Conservation (phyloP, 1,140 invertebrate genomes). For the Drosophila insularis region DNA sequence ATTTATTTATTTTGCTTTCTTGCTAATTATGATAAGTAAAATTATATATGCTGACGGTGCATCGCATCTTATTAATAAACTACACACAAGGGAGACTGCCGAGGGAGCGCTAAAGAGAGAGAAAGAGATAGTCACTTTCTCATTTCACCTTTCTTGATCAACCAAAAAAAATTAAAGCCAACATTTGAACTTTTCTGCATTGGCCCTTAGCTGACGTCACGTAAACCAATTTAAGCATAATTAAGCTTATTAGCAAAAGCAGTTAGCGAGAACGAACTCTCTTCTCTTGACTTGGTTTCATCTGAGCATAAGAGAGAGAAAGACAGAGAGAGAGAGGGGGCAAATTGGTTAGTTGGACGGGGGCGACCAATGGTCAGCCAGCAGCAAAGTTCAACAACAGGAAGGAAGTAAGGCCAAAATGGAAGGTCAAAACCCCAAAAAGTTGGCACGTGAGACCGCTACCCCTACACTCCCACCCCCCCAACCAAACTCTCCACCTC, state of each 20-base stretch:
- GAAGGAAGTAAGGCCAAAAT: background rate
- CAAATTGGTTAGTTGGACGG: too few species aligned
- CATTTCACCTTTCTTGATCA: conserved; percentile 3
- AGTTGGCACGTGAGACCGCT: conserved; percentile 23
- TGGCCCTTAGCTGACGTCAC: conserved; percentile 37
- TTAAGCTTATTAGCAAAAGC: conserved; percentile 60
- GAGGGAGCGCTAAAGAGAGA: background rate
- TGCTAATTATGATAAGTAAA: conserved; percentile 3
- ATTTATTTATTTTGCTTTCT: background rate
- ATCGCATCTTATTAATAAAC: conserved; percentile 13
- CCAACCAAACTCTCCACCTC: background rate
- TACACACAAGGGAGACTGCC: background rate
- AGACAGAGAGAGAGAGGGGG: background rate
- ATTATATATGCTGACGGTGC: conserved; percentile 1
- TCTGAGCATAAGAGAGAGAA: background rate
- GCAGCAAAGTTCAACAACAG: conserved; percentile 39
- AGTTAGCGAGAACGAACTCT: conserved; percentile 49
- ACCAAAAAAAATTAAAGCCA: conserved; percentile 30
- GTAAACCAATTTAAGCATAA: conserved; percentile 63
- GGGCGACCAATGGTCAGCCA: conserved; percentile 17
- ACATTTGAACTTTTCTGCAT: conserved; percentile 37
- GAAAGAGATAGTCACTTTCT: conserved; percentile 12
- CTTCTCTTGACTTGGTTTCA: conserved; percentile 42
- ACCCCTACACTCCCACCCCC: background rate
- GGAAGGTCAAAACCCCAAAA: conserved; percentile 34